Conservation (phyloP, 2,113 vertebrate genomes). For the Pipra filicauda region DNA sequence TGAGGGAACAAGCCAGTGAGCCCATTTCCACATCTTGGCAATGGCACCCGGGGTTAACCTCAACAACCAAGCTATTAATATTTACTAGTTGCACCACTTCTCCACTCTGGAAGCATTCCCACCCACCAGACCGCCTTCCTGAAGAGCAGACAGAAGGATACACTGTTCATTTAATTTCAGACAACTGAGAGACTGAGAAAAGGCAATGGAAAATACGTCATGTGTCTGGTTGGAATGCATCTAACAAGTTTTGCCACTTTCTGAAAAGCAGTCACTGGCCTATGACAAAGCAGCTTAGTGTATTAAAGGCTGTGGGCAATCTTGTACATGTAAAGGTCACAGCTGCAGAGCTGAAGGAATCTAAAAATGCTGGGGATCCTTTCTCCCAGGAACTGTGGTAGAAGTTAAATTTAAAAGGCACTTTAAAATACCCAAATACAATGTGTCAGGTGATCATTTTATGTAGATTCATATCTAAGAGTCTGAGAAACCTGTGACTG, state of each 20-base stretch:
- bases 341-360: not conserved
- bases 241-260: not conserved
- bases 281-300: not conserved
- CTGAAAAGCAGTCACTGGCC: not conserved
- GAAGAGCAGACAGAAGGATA: slow-evolving; percentile 1
- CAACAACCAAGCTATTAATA: not conserved
- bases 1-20: not conserved
- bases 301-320: not conserved
- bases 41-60: not conserved
- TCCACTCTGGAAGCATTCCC: not conserved
- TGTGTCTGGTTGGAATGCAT: not conserved
- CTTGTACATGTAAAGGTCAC: not conserved
- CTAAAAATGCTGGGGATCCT: not conserved
- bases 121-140: not conserved
- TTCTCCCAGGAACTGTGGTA: not conserved
- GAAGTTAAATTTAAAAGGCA: not conserved
- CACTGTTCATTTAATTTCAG: not conserved
- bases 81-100: not conserved
- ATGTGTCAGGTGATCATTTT: not conserved
- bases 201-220: not conserved
- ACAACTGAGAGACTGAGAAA: not conserved
- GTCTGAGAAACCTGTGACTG: not conserved
- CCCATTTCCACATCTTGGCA: not conserved
- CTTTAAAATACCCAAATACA: not conserved
- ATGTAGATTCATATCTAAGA: not conserved